Conservation (phyloP, 1,140 invertebrate genomes). For the Drosophila novamexicana region DNA sequence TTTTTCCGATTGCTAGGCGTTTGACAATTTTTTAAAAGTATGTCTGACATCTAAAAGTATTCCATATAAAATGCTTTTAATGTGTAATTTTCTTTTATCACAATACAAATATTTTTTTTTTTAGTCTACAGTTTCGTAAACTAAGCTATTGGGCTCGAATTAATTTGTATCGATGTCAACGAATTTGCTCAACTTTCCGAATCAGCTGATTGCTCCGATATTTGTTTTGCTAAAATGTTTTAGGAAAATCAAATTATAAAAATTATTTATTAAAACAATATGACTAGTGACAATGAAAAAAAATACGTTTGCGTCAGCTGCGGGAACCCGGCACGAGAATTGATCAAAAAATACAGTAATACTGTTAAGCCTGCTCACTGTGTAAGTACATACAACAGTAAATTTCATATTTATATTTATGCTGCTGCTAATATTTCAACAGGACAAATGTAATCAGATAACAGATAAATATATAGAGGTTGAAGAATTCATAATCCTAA, state of each 20-base stretch:
- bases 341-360: slow-evolving; percentile 89
- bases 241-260: not conserved
- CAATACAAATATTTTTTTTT: slow-evolving; percentile 30
- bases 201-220: slow-evolving; percentile 27
- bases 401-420: not conserved
- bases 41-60: slow-evolving; percentile 37
- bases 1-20: slow-evolving; percentile 23
- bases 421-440: slow-evolving; percentile 17
- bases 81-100: slow-evolving; percentile 22
- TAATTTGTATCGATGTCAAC: slow-evolving; percentile 18
- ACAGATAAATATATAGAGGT: slow-evolving; percentile 96
- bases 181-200: not conserved
- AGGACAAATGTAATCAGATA: slow-evolving; percentile 89
- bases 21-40: slow-evolving; percentile 38
- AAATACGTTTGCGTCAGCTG: slow-evolving; percentile 88
- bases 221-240: slow-evolving; percentile 6
- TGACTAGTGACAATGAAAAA: slow-evolving; percentile 38
- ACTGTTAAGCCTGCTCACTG: slow-evolving; percentile 89
- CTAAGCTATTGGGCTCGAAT: not conserved
- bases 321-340: slow-evolving; percentile 86
- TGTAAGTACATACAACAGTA: slow-evolving; percentile 85
- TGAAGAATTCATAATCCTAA: slow-evolving; percentile 92
- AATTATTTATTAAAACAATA: slow-evolving; percentile 3
- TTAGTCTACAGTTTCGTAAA: not conserved
- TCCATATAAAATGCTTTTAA: slow-evolving; percentile 9